Percentiles rank a stretch among this genome's conserved stretches.
phyloP scores from a whole-genome alignment of 2,888 invertebrate genomes.

The Trissolcus brochymenae region DNA sequence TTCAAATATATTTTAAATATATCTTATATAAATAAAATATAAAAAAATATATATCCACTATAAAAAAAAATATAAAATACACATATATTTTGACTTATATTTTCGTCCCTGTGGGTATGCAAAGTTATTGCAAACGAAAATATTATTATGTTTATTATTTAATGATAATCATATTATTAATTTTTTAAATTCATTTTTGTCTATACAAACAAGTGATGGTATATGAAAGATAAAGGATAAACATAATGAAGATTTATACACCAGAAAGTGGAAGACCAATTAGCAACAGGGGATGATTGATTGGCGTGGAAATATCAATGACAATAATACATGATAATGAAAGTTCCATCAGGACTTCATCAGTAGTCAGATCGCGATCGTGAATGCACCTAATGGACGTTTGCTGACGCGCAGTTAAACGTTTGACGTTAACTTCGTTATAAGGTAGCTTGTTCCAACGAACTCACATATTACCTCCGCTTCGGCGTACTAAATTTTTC shows the following conservation, averaged over 20 bases:
- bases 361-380: constrained; percentile 61
- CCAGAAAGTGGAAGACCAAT: not conserved
- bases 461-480: constrained; percentile 13
- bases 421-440: constrained; percentile 60
- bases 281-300: constrained; percentile 17
- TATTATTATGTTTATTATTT: too few species aligned
- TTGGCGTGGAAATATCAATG: constrained; percentile 18
- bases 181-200: not conserved
- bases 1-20: too few species aligned
- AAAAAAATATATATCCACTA: too few species aligned
- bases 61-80: too few species aligned
- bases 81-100: too few species aligned
- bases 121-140: too few species aligned
- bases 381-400: constrained; percentile 62
- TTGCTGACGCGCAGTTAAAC: constrained; percentile 56
- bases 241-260: constrained; percentile 22
- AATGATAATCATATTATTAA: too few species aligned
- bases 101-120: too few species aligned
- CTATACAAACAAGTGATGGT: not conserved
- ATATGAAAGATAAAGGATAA: not conserved
- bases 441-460: constrained; percentile 54
- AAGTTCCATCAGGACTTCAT: constrained; percentile 23
- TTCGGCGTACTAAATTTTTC: constrained; percentile 4
- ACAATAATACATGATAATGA: constrained; percentile 25
- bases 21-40: too few species aligned